phyloP scores from a whole-genome alignment of 2,888 invertebrate species.

The Sesia bembeciformis region DNA sequence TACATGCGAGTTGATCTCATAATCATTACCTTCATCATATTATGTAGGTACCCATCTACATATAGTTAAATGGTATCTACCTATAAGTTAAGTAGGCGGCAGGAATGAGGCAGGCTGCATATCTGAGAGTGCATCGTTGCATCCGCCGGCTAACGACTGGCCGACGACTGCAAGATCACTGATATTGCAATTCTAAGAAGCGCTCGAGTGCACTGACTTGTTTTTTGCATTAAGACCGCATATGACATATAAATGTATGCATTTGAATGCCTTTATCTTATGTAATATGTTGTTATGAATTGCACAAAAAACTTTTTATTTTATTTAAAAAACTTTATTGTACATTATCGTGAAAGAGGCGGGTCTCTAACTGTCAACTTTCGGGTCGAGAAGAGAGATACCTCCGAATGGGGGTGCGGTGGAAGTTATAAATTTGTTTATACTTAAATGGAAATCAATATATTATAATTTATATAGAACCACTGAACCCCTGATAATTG shows the following conservation, averaged over 20 bases:
- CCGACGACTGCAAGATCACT: conserved; percentile 38
- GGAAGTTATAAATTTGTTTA: no score
- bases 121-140: conserved; percentile 41
- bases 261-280: no score
- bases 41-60: neutral
- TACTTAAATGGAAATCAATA: no score
- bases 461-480: no score
- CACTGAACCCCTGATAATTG: no score
- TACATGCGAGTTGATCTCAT: neutral
- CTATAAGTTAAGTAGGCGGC: conserved; percentile 12
- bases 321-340: no score
- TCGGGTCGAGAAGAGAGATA: no score
- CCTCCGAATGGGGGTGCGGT: no score
- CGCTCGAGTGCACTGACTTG: conserved; percentile 27
- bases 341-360: no score
- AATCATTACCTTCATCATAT: neutral
- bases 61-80: neutral
- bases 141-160: conserved; percentile 39
- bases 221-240: conserved; percentile 23
- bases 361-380: no score
- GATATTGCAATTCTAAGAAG: conserved; percentile 62
- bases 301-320: no score
- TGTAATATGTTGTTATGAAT: no score
- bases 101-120: conserved; percentile 15
- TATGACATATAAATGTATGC: neutral